Evolutionary conservation across 2,797 vertebrate species (phyloP).

Genomic region (Lagocephalus sceleratus): DNA sequence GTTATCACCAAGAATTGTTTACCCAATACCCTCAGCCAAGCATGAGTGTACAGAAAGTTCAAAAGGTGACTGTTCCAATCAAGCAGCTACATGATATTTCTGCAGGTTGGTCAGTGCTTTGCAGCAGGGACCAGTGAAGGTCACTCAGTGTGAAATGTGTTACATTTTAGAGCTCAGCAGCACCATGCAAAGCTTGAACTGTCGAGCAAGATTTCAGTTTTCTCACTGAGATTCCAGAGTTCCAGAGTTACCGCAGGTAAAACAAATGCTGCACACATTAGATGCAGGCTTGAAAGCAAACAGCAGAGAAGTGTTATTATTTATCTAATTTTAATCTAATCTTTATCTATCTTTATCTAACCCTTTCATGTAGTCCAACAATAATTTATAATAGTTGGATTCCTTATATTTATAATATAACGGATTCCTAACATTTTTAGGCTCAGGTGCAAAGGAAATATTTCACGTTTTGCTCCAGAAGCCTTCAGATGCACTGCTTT

Average conservation of each 20-base stretch:
- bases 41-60: slow-evolving; percentile 15
- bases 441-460: slow-evolving; percentile 26
- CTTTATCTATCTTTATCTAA: not conserved
- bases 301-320: not conserved
- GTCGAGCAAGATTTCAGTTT: slow-evolving; percentile 9
- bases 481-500: slow-evolving; percentile 25
- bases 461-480: slow-evolving; percentile 26
- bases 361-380: not conserved
- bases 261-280: slow-evolving; percentile 5
- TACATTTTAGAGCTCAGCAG: slow-evolving; percentile 24
- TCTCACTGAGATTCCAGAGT: not conserved
- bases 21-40: slow-evolving; percentile 3
- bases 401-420: too few relatives aligned
- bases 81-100: slow-evolving; percentile 29
- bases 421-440: slow-evolving; percentile 25
- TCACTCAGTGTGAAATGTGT: slow-evolving; percentile 27
- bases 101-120: slow-evolving; percentile 24
- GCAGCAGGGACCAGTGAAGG: slow-evolving; percentile 21
- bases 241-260: not conserved
- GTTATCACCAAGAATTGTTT: slow-evolving; percentile 14
- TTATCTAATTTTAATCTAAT: slow-evolving; percentile 12
- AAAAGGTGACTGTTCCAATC: slow-evolving; percentile 41
- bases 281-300: slow-evolving; percentile 4
- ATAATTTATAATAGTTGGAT: slow-evolving; percentile 29
- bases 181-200: slow-evolving; percentile 3